Conservation (phyloP, 2,888 invertebrate species). For the Ceraclea dissimilis region DNA sequence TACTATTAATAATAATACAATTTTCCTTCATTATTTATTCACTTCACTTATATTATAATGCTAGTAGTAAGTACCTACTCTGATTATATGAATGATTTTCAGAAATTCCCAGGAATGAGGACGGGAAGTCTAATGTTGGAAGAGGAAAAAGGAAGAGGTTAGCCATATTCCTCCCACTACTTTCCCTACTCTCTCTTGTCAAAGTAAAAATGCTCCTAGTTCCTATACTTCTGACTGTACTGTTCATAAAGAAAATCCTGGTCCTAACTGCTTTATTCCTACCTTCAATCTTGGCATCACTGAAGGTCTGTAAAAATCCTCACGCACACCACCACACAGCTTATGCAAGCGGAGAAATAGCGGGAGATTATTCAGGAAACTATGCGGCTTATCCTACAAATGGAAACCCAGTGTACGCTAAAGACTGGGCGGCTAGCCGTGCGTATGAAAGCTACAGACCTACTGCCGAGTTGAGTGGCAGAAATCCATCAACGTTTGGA, state of each 20-base stretch:
- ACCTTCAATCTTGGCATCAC: slow-evolving; percentile 51
- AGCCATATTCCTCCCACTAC: slow-evolving; percentile 45
- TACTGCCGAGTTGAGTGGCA: background rate
- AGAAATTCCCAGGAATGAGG: slow-evolving; percentile 3
- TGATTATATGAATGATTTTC: background rate
- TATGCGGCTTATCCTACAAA: slow-evolving; percentile 32
- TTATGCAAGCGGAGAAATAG: slow-evolving; percentile 26
- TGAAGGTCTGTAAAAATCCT: slow-evolving; percentile 48
- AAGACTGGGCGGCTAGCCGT: slow-evolving; percentile 45
- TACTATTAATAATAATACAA: too few relatives aligned
- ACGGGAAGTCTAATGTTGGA: slow-evolving; percentile 29
- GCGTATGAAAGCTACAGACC: slow-evolving; percentile 40
- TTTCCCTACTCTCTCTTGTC: slow-evolving; percentile 46
- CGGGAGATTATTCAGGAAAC: slow-evolving; percentile 38
- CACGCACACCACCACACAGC: slow-evolving; percentile 16
- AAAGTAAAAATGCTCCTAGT: slow-evolving; percentile 53
- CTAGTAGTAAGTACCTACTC: background rate
- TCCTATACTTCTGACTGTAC: slow-evolving; percentile 53
- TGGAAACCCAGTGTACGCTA: slow-evolving; percentile 31
- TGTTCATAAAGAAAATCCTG: slow-evolving; percentile 60
- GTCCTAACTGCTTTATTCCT: slow-evolving; percentile 52
- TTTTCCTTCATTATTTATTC: too few relatives aligned
- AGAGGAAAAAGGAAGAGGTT: slow-evolving; percentile 49
- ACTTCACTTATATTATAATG: too few relatives aligned
- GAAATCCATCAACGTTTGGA: background rate